Base-by-base conservation (phyloP, 2,888 invertebrate species). In the Agrotis segetum region DNA sequence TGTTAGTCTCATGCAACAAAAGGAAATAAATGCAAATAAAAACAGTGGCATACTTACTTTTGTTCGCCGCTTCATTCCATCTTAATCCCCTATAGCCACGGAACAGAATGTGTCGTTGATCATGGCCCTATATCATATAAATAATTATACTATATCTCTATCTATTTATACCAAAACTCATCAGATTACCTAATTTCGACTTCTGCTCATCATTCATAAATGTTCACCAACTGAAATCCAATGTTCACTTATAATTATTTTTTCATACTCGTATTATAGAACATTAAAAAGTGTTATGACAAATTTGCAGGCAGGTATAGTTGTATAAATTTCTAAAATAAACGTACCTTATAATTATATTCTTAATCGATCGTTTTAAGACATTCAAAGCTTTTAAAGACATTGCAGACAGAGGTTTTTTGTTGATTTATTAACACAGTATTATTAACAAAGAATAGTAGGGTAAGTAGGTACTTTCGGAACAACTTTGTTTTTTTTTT, bases 301-400 rank as follows among this genome's bases (percentile, higher is more conserved):
- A 16, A 21, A 21, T 14, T 50, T 59, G 4, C 44, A 29, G 1
- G 6, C 11, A 44, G 44, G 13, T n/a, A 49, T 44, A 72, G 3
- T 11, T 34, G 34, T 6, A 34, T 53, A 24, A 1, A 29, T 5
- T 47, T 47, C 40, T 14, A 47, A 63, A 53, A 53, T 63, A 1
- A 13, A 4, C 11, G 40, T 40, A 40, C 14, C 11, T 47, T 60
- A 52, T 34, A n/a, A n/a, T n/a, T n/a, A 44, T 61, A 52, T n/a
- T 16, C 16, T 0, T n/a, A 14, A 58, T 40, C 13, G 19, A 29
- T n/a, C 14, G 14, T 40, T 16, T 24, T 40, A 9, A 46, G 44
- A 21, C 34, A n/a, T 46, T n/a, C 34, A 47, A 63, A 56, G 16
- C 29, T 49, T 74, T 53, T 9, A 74, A 44, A 55, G 9, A n/a